Evolutionary conservation across 2,113 vertebrate genomes (phyloP), one percentile per base, ranked within the genome.

Genomic region (Passerina amoena): DNA sequence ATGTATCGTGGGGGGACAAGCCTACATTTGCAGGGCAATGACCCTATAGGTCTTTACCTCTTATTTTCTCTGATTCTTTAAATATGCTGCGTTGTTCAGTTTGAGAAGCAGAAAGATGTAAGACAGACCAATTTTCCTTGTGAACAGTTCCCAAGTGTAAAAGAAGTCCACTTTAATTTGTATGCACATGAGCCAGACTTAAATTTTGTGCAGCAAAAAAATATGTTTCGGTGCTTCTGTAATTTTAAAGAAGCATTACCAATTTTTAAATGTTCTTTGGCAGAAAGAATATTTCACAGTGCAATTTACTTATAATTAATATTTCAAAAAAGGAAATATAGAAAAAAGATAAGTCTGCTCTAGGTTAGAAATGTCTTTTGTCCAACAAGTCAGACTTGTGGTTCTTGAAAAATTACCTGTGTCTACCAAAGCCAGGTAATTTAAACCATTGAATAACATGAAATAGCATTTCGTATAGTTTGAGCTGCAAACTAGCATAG

Each of bases 1-100:
- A 94, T 88, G 92, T 92, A 88, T 88, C 35, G 73, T 91, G 79
- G 79, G 82, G 90, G 56, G 50, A 95, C 54, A 94, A 96, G 92
- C 95, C 82, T 70, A 82, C 79, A 75, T 90, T 96, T 59, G 66
- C 68, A 78, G 50, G 70, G 63, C 1, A 0, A 66, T 86, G 63
- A 95, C 87, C 85, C 83, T 86, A 92, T 31, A 96, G 92, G 71
- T 91, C 75, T 87, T 65, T 95, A 79, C 27, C 56, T 82, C 73
- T 72, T 72, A 1, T 91, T 79, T 91, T 87, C 37, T 79, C 65
- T 0, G 1, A 50, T 89, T 87, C 78, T 80, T 94, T 91, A 96
- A 97, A 95, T 89, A 92, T 16, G 30, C 9, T 60, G 30, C 5
- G n/a, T 15, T 94, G 90, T 80, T 95, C 90, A 94, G 54, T 93